Evolutionary conservation across 1,140 invertebrate species (phyloP).

Genomic region (Arion vulgaris): DNA sequence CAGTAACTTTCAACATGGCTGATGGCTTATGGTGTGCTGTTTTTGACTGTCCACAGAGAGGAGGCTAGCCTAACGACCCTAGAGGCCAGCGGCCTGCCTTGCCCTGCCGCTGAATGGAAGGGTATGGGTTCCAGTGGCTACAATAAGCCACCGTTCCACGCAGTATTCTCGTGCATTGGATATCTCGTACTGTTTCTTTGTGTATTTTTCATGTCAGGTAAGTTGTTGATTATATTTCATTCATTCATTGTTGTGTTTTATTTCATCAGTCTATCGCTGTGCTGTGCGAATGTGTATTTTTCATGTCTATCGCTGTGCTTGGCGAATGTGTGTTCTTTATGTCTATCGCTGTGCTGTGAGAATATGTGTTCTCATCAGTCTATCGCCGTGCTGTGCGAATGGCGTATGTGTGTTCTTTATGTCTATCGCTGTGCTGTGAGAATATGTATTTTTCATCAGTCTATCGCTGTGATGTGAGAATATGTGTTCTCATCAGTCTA

Average conservation of each 20-base stretch:
- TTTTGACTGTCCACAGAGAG: slow-evolving; percentile 51
- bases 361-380: no score
- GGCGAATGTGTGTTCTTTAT: no score
- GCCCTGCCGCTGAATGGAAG: slow-evolving; percentile 53
- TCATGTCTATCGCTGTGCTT: no score
- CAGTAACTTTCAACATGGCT: slow-evolving; percentile 30
- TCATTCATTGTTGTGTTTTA: background rate
- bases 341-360: no score
- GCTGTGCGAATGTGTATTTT: no score
- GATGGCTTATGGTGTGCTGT: slow-evolving; percentile 47
- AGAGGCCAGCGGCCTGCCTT: slow-evolving; percentile 43
- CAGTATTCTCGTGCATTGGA: slow-evolving; percentile 41
- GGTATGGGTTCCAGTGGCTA: slow-evolving; percentile 54
- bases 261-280: no score
- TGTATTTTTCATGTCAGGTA: slow-evolving; percentile 47
- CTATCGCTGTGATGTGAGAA: no score
- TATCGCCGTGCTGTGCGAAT: no score
- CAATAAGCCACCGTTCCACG: slow-evolving; percentile 49
- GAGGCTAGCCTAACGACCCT: slow-evolving; percentile 29
- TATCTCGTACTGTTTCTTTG: slow-evolving; percentile 36
- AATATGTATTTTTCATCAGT: no score
- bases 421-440: no score
- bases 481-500: no score
- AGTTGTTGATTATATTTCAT: slow-evolving; percentile 27
- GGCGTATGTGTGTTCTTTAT: no score